Evolutionary conservation across 2,888 invertebrate species (phyloP).

Genomic region (Oscheius onirici): DNA sequence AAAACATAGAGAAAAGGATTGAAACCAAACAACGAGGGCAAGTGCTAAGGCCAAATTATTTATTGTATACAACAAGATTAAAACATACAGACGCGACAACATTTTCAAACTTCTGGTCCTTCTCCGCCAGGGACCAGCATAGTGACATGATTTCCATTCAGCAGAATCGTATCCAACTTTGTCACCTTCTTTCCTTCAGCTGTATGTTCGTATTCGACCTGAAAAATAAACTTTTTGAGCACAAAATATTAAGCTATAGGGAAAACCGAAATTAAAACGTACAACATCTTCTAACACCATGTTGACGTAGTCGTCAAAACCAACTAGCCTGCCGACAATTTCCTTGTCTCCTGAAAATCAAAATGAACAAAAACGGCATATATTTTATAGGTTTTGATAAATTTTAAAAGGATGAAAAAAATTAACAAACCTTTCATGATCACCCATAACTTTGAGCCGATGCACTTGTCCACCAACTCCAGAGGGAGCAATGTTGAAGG

Average conservation of each 20-base stretch:
- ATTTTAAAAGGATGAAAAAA: not conserved
- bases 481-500: constrained; percentile 69
- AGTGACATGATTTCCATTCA: constrained; percentile 98
- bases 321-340: constrained; percentile 95
- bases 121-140: constrained; percentile 78
- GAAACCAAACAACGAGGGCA: no score
- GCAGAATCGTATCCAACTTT: constrained; percentile 93
- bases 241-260: no score
- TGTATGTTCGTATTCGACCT: constrained; percentile 81
- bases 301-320: constrained; percentile 71
- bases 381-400: no score
- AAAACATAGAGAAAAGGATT: no score
- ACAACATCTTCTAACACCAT: constrained; percentile 54
- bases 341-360: constrained; percentile 85
- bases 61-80: no score
- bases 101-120: constrained; percentile 66
- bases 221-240: not conserved
- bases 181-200: constrained; percentile 85
- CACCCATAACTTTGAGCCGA: constrained; percentile 97
- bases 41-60: no score
- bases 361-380: no score
- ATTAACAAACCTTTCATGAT: constrained; percentile 84
- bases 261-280: not conserved
- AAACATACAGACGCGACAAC: not conserved
- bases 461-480: constrained; percentile 99